These are phyloP conservation scores for Smittia sp. DNA, from an alignment of 2,888 invertebrate genomes.

Conservation along the genomic window DNA sequence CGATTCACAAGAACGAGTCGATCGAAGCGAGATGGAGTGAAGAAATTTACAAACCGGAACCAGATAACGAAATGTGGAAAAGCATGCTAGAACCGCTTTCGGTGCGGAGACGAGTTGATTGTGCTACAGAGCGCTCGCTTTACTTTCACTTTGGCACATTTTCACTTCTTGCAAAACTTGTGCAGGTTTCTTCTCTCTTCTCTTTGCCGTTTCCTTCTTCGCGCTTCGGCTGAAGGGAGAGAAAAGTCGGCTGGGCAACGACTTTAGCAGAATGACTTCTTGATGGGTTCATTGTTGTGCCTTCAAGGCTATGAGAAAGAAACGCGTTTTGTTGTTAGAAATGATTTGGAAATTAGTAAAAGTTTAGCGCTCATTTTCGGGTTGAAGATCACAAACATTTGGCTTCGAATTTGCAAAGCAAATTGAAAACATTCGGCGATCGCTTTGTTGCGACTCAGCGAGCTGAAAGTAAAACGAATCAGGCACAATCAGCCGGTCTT, in stretches of 20 bases:
- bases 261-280: constrained; percentile 27
- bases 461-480: too few species aligned
- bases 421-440: too few species aligned
- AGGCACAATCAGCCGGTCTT: too few species aligned
- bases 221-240: not conserved
- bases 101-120: not conserved
- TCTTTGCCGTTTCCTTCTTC: not conserved
- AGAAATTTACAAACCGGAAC: constrained; percentile 35
- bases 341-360: too few species aligned
- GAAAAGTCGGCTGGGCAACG: constrained; percentile 12
- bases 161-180: constrained; percentile 37
- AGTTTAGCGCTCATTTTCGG: too few species aligned
- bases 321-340: not conserved
- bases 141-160: constrained; percentile 37
- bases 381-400: too few species aligned
- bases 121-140: constrained; percentile 14
- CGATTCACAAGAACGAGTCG: not conserved
- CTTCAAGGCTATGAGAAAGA: constrained; percentile 4
- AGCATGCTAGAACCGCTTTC: constrained; percentile 27
- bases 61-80: constrained; percentile 31
- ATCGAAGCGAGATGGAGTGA: not conserved
- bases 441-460: too few species aligned
- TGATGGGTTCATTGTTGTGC: constrained; percentile 15
- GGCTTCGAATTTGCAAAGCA: too few species aligned
- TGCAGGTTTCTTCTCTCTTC: constrained; percentile 26